phyloP scores from a whole-genome alignment of 2,888 invertebrate species.

The Chrysolina americana region DNA sequence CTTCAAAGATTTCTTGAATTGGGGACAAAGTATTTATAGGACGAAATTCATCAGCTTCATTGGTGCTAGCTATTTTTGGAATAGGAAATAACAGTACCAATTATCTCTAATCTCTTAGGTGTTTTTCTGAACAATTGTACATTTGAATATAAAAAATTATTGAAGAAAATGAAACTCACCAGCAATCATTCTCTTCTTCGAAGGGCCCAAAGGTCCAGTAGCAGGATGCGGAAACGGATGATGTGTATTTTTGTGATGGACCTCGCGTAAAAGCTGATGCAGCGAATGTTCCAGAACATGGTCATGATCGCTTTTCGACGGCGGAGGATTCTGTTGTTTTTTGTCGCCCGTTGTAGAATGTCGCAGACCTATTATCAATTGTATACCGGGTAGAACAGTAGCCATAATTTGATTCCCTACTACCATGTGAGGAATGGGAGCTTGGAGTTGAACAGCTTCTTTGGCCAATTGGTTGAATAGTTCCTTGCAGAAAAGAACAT shows the following conservation, averaged over 20 bases:
- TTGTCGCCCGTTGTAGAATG: conserved; percentile 83
- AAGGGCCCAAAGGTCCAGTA: conserved; percentile 94
- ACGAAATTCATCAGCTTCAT: no score
- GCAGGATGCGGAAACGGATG: conserved; percentile 96
- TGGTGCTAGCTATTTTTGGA: no score
- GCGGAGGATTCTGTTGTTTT: conserved; percentile 70
- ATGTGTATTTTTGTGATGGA: conserved; percentile 93
- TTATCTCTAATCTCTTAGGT: no score
- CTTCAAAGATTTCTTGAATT: no score
- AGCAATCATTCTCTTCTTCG: conserved; percentile 90
- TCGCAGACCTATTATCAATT: conserved; percentile 74
- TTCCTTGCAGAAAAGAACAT: conserved; percentile 97
- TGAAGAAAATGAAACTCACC: conserved; percentile 69
- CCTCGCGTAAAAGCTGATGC: conserved; percentile 92
- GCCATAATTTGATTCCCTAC: conserved; percentile 98
- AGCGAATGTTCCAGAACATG: conserved; percentile 97
- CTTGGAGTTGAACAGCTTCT: conserved; percentile 94
- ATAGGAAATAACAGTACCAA: no score
- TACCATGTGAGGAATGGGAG: conserved; percentile 96
- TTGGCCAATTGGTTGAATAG: conserved; percentile 93
- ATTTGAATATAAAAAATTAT: no score
- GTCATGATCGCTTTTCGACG: conserved; percentile 85
- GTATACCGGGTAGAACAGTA: conserved; percentile 86
- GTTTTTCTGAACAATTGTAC: no score
- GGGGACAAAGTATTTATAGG: no score